Evolutionary conservation across 1,140 invertebrate genomes (phyloP).

Genomic region (Drosophila bifasciata): DNA sequence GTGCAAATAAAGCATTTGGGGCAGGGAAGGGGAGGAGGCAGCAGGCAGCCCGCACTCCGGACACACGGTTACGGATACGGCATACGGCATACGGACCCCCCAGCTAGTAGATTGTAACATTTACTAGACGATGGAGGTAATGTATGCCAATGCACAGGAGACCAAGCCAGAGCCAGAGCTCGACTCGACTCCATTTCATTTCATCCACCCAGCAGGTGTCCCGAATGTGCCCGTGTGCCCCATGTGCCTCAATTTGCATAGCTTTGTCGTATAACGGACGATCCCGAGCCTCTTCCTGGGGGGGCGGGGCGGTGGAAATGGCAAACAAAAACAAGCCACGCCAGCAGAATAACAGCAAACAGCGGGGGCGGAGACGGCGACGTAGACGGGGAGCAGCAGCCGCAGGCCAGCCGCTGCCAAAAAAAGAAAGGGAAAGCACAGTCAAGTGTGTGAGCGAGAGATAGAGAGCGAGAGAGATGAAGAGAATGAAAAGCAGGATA

Average conservation of each 20-base stretch:
- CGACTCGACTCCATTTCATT: slow-evolving; percentile 41
- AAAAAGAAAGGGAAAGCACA: slow-evolving; percentile 39
- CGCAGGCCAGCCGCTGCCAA: slow-evolving; percentile 14
- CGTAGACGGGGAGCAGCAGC: not conserved
- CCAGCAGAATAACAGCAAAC: slow-evolving; percentile 41
- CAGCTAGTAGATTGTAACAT: slow-evolving; percentile 72
- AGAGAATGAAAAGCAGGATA: not conserved
- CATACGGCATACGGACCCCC: no score
- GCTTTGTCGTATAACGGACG: slow-evolving; percentile 33
- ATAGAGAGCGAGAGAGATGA: slow-evolving; percentile 14
- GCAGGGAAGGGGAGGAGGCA: not conserved
- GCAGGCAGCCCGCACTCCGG: not conserved
- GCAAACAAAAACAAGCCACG: slow-evolving; percentile 61
- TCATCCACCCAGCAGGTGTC: slow-evolving; percentile 43
- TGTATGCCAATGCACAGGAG: slow-evolving; percentile 78
- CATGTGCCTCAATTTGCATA: slow-evolving; percentile 74
- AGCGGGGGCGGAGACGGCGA: slow-evolving; percentile 4
- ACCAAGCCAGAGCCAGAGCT: slow-evolving; percentile 23
- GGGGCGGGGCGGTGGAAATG: no score
- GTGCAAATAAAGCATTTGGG: slow-evolving; percentile 71
- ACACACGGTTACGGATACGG: not conserved
- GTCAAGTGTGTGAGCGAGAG: slow-evolving; percentile 1
- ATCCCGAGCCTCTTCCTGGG: slow-evolving; percentile 23
- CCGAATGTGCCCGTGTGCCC: slow-evolving; percentile 42
- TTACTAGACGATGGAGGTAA: slow-evolving; percentile 65